These are phyloP conservation scores for Pseudoatta argentina DNA, from an alignment of 1,140 invertebrate species.

Conservation along the genomic window DNA sequence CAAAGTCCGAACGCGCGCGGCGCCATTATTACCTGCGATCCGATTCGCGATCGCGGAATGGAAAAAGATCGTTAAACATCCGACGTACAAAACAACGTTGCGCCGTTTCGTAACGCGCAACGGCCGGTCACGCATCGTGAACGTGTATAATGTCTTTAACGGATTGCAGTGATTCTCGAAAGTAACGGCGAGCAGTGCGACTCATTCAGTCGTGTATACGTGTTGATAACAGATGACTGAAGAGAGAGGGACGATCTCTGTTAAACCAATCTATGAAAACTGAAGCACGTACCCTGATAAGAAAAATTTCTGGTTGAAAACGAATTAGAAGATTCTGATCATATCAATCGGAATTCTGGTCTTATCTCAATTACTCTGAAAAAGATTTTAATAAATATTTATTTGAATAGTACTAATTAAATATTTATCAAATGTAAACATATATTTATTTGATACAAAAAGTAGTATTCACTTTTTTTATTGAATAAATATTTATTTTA, in stretches of 20 bases:
- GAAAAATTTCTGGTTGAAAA: no score
- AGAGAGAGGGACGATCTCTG: not conserved
- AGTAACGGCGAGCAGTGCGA: conserved; percentile 59
- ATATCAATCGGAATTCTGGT: no score
- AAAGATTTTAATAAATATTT: no score
- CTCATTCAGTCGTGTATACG: conserved; percentile 30
- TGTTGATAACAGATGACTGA: conserved; percentile 13
- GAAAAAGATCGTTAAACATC: conserved; percentile 37
- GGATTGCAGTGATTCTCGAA: conserved; percentile 64
- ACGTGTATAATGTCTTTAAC: conserved; percentile 64
- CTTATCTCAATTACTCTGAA: no score
- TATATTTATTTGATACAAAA: no score
- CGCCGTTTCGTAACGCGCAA: conserved; percentile 56
- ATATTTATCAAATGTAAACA: no score
- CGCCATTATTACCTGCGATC: not conserved
- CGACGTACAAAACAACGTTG: conserved; percentile 24
- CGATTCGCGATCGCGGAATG: not conserved
- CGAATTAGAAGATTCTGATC: no score
- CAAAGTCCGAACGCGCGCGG: not conserved
- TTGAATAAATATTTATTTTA: no score
- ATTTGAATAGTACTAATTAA: no score
- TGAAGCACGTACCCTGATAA: not conserved
- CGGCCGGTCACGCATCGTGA: conserved; percentile 56
- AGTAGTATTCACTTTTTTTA: no score
- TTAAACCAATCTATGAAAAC: not conserved